Evolutionary conservation across 2,113 vertebrate species (phyloP).

Genomic region (Leptosomus discolor): DNA sequence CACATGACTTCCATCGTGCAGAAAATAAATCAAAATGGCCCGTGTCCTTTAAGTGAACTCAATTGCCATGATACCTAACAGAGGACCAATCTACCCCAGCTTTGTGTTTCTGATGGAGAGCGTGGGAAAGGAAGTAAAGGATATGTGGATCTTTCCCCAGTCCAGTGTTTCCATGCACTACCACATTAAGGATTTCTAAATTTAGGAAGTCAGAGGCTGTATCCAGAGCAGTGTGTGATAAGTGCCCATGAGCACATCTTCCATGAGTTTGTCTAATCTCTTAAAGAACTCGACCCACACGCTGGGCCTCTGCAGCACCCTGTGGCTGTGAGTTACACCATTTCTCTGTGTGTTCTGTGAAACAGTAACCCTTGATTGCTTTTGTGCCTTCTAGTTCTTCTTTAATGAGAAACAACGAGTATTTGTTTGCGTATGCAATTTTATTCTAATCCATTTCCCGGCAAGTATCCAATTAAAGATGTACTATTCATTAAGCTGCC

Average conservation of each 20-base stretch:
- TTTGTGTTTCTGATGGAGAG: not conserved
- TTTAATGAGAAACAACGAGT: not conserved
- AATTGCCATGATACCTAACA: not conserved
- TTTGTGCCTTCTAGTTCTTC: not conserved
- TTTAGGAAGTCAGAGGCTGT: not conserved
- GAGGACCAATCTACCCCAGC: not conserved
- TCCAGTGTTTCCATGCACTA: not conserved
- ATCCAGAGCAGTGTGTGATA: not conserved
- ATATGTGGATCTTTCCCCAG: not conserved
- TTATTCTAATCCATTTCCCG: not conserved
- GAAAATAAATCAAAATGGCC: not conserved
- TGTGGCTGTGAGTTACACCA: not conserved
- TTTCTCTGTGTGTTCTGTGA: not conserved
- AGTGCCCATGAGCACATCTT: not conserved
- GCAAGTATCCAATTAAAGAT: not conserved
- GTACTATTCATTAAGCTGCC: not conserved
- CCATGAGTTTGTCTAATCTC: not conserved
- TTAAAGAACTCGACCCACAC: fast-evolving
- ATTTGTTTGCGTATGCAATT: not conserved
- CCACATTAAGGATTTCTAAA: not conserved
- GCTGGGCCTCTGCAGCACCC: not conserved
- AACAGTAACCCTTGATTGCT: not conserved
- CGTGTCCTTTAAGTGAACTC: not conserved
- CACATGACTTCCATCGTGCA: fast-evolving
- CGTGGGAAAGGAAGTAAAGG: not conserved